Base-by-base conservation (phyloP, 1,140 invertebrate genomes). In the Glossosoma conforme region DNA sequence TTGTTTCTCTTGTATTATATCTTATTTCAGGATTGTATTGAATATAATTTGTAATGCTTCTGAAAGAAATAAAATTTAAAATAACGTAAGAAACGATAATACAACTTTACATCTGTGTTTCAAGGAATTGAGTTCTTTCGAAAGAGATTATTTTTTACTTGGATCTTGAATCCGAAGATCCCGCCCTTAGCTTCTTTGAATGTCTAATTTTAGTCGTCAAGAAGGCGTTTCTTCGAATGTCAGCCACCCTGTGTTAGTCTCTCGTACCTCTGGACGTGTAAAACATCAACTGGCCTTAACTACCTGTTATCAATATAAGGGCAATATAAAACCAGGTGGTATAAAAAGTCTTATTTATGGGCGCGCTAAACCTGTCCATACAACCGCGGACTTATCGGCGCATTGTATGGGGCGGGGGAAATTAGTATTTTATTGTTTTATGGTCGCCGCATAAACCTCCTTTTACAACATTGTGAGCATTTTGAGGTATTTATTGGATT, bases 351-450 rank as follows among this genome's bases (percentile, higher is more conserved):
- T 55, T 50, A 56, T 56, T 56, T 56, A 56, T 38, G 44, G 51
- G 30, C 3, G 54, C 25, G 24, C 14, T 56, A 51, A 56, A 56
- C 24, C 25, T 56, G 54, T 56, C 54, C 37, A 56, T 56, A 56
- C 47, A 46, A 48, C 25, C 18, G 20, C 19, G 36, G 30, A 48
- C 47, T 56, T 56, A 56, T 56, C 54, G 44, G 38, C 47, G 51
- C 54, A 56, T 50, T 51, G 54, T 56, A 56, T 41, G 38, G 42
- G 41, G 42, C 50, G 25, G 44, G 54, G 40, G 49, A 56, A 56
- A 56, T 56, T 56, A 56, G 54, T 56, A 56, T 47, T 56, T 56
- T 56, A 56, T 44, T 43, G 30, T 24, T 56, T 51, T 56, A 56
- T 56, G 51, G 54, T 56, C n/a, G 49, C 51, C 47, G 35, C 50